Base-by-base conservation (phyloP, 2,888 invertebrate species). In the Phymatocera aterrima region DNA sequence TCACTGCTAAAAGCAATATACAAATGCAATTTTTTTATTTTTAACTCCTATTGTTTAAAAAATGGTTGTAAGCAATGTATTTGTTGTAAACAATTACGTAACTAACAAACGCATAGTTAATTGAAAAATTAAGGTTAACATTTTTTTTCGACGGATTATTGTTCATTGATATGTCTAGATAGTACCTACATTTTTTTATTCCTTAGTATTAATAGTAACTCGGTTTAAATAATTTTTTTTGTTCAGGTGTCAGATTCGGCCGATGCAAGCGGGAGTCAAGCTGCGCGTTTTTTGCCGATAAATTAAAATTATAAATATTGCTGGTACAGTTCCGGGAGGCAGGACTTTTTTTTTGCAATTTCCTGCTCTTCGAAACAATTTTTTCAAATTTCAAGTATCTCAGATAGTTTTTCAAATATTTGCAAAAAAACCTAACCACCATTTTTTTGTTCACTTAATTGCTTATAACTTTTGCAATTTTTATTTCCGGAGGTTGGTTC, bases 241-340 rank as follows among this genome's bases (percentile, higher is more conserved):
- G 60, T 28, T 2, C 12, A 60, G 15, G 28, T 28, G 8, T 12
- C 28, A 4, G 24, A 28, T 21, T 60, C 60, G 60, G 24, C 15
- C 60, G 10, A 15, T 15, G 31, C 28, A 31, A 18, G 28, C 28
- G 31, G 60, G 15, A 6, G 28, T 60, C 60, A 60, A 18, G 8
- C 24, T 12, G 15, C 31, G 21, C 60, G 60, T 60, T 60, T 60
- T 60, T 60, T 31, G 24, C 15, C 28, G 18, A 24, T 24, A 60
- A 28, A 60, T 60, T 31, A 28, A 60, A 60, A 60, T 60, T 28
- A 28, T 28, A 60, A 60, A 60, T 60, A 60, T 28, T 60, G 60
- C 6, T 12, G 60, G 28, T 54, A 18, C 18, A 54, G 54, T 18
- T 54, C 1, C 54, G 54, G 54, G 54, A n/a, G 54, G n/a, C n/a